Base-by-base conservation (phyloP, 2,797 vertebrate species). In the Huso huso region DNA sequence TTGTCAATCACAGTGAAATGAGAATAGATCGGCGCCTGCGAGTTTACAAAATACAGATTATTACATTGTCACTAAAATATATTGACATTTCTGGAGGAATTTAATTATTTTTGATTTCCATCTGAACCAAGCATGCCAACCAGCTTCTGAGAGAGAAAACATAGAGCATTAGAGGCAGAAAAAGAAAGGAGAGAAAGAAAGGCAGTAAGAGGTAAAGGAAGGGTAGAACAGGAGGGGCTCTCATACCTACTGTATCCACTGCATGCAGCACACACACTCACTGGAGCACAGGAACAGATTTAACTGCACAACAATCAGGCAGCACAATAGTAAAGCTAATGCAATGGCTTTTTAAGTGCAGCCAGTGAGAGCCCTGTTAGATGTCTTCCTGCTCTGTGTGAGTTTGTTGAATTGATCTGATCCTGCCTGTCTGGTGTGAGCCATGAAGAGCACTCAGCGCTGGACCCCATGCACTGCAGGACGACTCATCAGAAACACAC, bases 21-120 rank as follows among this genome's bases (percentile, higher is more conserved):
- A 12, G 55, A 10, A 12, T 12, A 57, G 55, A 57, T 57, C 6
- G 7, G 13, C 11, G 55, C 8, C 55, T 57, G 55, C 4, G 13
- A 10, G 55, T 57, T 57, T 57, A 1, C 55, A 57, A 57, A 57
- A 57, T 57, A 57, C 8, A 1, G 55, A 12, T 57, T 57, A 57
- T 57, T 57, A 57, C 55, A 57, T 57, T 57, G 55, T 57, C 55
- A 57, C 55, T 57, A 57, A 57, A 57, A 57, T 57, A 12, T n/a
- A 57, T 57, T 57, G 55, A 8, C 55, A 57, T 57, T 57, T 57
- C 55, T n/a, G 13, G 55, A 57, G 55, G 11, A 57, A 57, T 57
- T 57, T 57, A 57, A 57, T 57, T 57, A 57, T 1, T 58, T 58
- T 58, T 58, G 55, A 58, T 11, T 58, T 58, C 55, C 55, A 58